Conservation (phyloP, 2,113 vertebrate genomes). For the Tinamus guttatus region DNA sequence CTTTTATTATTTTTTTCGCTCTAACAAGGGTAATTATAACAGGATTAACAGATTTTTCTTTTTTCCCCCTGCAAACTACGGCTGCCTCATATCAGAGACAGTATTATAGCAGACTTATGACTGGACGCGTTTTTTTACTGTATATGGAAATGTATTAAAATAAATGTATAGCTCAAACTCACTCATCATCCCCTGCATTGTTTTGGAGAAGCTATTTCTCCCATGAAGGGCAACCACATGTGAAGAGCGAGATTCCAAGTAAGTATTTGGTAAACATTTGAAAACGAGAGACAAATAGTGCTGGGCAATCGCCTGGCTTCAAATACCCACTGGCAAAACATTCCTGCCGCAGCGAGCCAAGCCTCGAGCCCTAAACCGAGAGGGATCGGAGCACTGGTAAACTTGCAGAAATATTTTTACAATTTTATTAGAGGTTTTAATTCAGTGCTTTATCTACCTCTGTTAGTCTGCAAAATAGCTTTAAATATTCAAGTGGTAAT, state of each 20-base stretch:
- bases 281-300: conserved; percentile 45
- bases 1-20: background rate
- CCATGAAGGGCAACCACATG: background rate
- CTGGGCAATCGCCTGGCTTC: conserved; percentile 13
- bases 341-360: conserved; percentile 34
- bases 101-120: background rate
- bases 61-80: background rate
- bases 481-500: conserved; percentile 88
- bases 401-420: conserved; percentile 82
- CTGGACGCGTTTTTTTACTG: background rate
- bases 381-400: conserved; percentile 70
- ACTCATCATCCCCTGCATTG: background rate
- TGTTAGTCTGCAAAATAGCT: conserved; percentile 84
- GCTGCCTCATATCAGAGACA: background rate
- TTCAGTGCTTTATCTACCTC: conserved; percentile 82
- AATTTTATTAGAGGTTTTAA: conserved; percentile 86
- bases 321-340: conserved; percentile 54
- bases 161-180: background rate
- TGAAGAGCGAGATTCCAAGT: conserved; percentile 3
- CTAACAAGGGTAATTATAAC: background rate
- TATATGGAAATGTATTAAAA: conserved; percentile 10
- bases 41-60: background rate
- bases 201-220: background rate
- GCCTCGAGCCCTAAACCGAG: conserved; percentile 57
- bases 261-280: conserved; percentile 69